Evolutionary conservation across 2,797 vertebrate genomes (phyloP).

Genomic region (Myripristis jacobus): DNA sequence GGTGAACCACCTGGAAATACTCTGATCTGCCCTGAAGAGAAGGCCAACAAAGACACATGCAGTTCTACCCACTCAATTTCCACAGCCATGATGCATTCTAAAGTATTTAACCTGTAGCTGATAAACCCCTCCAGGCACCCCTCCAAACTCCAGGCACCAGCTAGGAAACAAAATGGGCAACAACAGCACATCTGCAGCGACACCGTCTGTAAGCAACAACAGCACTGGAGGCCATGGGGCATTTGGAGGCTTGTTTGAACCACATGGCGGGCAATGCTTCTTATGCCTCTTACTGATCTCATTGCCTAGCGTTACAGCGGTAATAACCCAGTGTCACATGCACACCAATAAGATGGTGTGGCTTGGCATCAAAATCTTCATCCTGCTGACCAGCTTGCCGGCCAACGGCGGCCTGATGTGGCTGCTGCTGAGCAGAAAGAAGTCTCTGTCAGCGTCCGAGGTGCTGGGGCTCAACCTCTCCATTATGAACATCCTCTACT

Average conservation of each 20-base stretch:
- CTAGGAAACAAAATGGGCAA: constrained; percentile 21
- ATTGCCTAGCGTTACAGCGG: background rate
- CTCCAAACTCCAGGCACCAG: background rate
- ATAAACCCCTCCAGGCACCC: background rate
- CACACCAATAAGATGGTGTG: background rate
- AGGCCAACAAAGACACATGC: too few species aligned
- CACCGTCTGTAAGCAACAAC: background rate
- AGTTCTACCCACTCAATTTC: too few species aligned
- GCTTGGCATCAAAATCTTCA: constrained; percentile 37
- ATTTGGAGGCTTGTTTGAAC: too few species aligned
- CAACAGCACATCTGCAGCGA: background rate
- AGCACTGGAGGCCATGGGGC: background rate
- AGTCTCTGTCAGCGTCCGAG: constrained; percentile 53
- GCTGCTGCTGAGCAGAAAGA: constrained; percentile 52
- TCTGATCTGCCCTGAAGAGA: too few species aligned
- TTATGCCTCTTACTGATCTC: background rate
- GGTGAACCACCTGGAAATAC: too few species aligned
- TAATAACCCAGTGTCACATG: constrained; percentile 35
- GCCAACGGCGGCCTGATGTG: constrained; percentile 55
- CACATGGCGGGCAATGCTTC: background rate
- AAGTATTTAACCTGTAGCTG: background rate
- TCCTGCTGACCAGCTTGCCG: constrained; percentile 39
- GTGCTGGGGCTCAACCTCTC: constrained; percentile 66
- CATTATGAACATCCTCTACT: constrained; percentile 51
- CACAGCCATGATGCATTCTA: background rate